Evolutionary conservation across 2,888 invertebrate genomes (phyloP), one percentile per base, ranked within the genome.

Genomic region (Clostera curtula): DNA sequence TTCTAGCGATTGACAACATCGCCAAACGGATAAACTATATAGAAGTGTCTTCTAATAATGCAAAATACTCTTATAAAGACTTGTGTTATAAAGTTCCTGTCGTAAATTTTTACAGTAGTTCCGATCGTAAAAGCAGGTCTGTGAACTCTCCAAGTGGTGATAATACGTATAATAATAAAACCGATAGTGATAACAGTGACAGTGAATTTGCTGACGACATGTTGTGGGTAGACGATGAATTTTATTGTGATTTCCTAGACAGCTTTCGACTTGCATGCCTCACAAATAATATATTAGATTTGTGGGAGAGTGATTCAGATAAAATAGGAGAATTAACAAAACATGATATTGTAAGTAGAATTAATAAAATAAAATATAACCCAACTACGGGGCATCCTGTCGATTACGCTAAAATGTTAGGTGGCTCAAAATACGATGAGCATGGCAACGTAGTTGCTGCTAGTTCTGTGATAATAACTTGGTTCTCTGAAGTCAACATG

Each of bases 401-500:
- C 43, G 86, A 90, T 53, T 91, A 87, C 48, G 75, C 77, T 7
- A 84, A 86, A 29, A 66, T 90, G 30, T 65, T 93, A 31, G 90
- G 92, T 19, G 89, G 86, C 8, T 50, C 88, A 14, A 68, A 69
- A 31, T 72, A 64, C 42, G 88, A 92, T 61, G 62, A 60, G 23
- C 72, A 70, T 24, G 91, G 90, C 3, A 77, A 86, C 47, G 86
- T 93, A 33, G 68, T 90, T 13, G 66, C 85, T 17, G 93, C 92
- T 6, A 85, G 69, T 45, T 86, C 90, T 26, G 51, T 92, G 1
- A 71, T 89, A 39, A 77, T 89, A 15, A 76, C 86, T 24, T 91
- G 90, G 89, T 87, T 86, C 51, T 79, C 89, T 11, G 73, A 86
- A 40, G 86, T 91, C 0, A 90, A 92, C 69, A 91, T 91, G 80